A percentile compares a stretch with the other conserved stretches of the same genome.
These are phyloP conservation scores for Plumapathes pennacea DNA, from an alignment of 92 coral and sea anemone genomes.

Conservation along the genomic window DNA sequence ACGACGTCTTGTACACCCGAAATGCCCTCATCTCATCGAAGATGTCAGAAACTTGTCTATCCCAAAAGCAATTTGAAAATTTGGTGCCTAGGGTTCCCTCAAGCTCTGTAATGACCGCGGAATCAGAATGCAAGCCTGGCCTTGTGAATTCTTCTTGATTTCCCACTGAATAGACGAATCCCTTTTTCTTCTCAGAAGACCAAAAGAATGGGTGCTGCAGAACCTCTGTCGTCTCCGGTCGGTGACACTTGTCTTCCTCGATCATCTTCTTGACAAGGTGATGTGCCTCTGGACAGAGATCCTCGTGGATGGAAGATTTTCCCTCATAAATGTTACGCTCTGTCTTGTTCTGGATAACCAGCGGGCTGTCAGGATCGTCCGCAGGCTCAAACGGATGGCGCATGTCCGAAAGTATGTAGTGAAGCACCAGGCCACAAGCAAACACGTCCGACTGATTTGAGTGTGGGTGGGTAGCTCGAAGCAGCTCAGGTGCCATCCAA, in stretches of 20 bases:
- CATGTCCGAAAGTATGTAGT: slow-evolving; percentile 37
- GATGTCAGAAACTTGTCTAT: slow-evolving; percentile 3
- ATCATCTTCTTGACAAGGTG: slow-evolving; percentile 31
- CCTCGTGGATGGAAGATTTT: neutral
- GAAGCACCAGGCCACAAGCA: slow-evolving; percentile 32
- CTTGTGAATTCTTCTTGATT: slow-evolving; percentile 45
- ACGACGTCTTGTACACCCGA: slow-evolving; percentile 27
- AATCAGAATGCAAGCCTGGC: neutral
- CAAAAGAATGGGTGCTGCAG: slow-evolving; percentile 54
- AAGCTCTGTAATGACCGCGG: slow-evolving; percentile 6
- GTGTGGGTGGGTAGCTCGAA: slow-evolving; percentile 17
- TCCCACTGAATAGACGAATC: slow-evolving; percentile 33
- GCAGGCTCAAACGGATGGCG: slow-evolving; percentile 44
- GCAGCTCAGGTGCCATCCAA: slow-evolving; percentile 60
- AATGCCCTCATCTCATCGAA: slow-evolving; percentile 16
- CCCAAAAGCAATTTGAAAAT: neutral
- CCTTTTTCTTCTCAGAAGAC: slow-evolving; percentile 39
- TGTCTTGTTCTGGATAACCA: slow-evolving; percentile 7
- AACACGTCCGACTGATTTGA: slow-evolving; percentile 31
- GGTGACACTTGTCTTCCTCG: neutral
- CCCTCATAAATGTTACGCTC: slow-evolving; percentile 25
- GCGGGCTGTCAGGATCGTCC: neutral
- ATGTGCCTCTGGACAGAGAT: slow-evolving; percentile 41
- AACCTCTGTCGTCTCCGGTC: slow-evolving; percentile 28
- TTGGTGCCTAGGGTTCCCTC: slow-evolving; percentile 8